Evolutionary conservation across 2,113 vertebrate genomes (phyloP), one percentile per base, ranked within the genome.

Genomic region (Muntiacus muntjak): DNA sequence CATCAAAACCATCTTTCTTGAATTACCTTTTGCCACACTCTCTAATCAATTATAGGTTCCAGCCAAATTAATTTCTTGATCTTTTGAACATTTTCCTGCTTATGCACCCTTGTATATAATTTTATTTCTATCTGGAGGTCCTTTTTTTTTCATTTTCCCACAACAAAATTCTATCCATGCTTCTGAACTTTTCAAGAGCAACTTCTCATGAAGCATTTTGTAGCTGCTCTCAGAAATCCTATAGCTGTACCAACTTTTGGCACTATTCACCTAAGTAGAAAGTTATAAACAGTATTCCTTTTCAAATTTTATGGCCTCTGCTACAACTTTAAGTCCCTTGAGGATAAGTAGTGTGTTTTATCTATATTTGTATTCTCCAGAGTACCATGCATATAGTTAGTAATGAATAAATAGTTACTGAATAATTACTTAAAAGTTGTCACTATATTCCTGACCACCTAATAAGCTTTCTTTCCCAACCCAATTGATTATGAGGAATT

Each of bases 351-450:
- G 5, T 57, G 7, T 83, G 12, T 60, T 90, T 94, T 71, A 60
- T 55, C n/a, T 55, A 8, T 82, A 71, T 58, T 74, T 91, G 7
- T 60, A 79, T 93, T 91, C 28, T 45, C 57, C 15, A 83, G 11
- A 36, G n/a, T 83, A 3, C 43, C 47, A 93, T 86, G 43, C 12
- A 64, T 83, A 40, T 30, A 89, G 9, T 81, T 76, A 67, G 1
- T 76, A 50, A 30, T 90, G 87, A 93, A 95, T 87, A 86, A 93
- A 95, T 86, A 67, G 88, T 83, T 95, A 7, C 52, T 91, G 11
- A 94, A 64, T 86, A 95, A 58, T 86, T 60, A 88, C 10, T 87
- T 94, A 52, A 58, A 89, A 91, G 11, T 87, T 84, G 30, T 26
- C n/a, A 89, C 33, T 90, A 84, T 25, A 58, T 36, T 58, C 26